Base-by-base conservation (phyloP, 2,797 vertebrate species). In the Corythornis leucogaster region DNA sequence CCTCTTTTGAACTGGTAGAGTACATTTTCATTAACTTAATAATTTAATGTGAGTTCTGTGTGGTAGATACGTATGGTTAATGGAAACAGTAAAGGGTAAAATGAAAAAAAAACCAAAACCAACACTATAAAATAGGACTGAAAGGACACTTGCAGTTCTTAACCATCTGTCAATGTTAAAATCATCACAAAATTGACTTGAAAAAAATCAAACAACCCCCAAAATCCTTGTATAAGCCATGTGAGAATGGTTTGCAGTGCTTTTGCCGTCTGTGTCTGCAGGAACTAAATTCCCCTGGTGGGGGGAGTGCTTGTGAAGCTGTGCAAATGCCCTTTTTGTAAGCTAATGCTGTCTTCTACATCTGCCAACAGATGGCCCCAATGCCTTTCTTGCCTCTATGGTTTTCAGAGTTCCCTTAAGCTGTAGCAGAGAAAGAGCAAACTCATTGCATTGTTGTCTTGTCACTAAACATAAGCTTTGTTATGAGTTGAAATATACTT, bases 321-420 rank as follows among this genome's bases (percentile, higher is more conserved):
- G 30, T 64, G 68, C 33, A 25, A 90, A 83, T 61, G 30, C 57
- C 68, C 46, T 83, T 40, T 38, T 5, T 30, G 28, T 11, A 1
- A 62, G 20, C 38, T 35, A 4, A 43, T 51, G 91, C 80, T 53
- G 35, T 54, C 87, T 81, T 67, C 59, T 77, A 14, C 51, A 25
- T 86, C 87, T 76, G 87, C 91, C 88, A 57, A 96, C 86, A 96
- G 93, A 94, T 94, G 93, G 93, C 93, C 81, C 75, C 84, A 94
- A 26, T 48, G 93, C 78, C 68, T 93, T 94, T 85, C 75, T 31
- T 53, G 69, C 75, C 71, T 50, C 67, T 15, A 0, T 33, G 59
- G 6, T 8, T 76, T 53, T 35, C 74, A 18, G 58, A 40, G 62
- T 76, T 90, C 59, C 3, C 28, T 30, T 40, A 54, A 58, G 43